Percentiles rank a stretch among this genome's conserved stretches.
Conservation (phyloP, 2,797 vertebrate genomes). For the Cephalopachus bancanus region DNA sequence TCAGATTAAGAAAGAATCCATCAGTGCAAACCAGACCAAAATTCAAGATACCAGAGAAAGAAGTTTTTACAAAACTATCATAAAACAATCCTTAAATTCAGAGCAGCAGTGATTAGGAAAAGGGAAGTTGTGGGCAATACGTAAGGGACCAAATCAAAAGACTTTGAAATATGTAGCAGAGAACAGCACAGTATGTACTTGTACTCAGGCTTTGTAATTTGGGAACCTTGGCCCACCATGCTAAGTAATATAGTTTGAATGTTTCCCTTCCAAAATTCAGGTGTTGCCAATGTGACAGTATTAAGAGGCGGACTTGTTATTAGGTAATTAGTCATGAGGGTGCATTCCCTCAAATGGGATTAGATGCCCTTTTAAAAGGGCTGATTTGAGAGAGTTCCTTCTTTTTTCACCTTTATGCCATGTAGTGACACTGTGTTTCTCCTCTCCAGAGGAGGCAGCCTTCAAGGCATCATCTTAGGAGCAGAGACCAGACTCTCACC, state of each 20-base stretch:
- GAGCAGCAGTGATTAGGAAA: background rate
- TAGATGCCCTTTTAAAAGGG: background rate
- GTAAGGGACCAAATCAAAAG: background rate
- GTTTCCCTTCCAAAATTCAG: background rate
- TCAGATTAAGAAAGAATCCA: background rate
- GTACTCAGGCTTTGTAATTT: background rate
- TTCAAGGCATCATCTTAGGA: background rate
- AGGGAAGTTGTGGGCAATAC: background rate
- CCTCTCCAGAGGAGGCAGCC: background rate
- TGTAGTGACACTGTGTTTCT: background rate
- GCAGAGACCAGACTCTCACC: background rate
- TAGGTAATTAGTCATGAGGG: background rate
- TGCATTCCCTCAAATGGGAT: background rate
- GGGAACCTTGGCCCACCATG: background rate
- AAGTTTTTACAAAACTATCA: background rate
- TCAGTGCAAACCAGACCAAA: background rate
- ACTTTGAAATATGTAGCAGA: background rate
- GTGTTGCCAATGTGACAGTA: background rate
- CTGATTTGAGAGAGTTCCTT: background rate
- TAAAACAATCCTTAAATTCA: background rate
- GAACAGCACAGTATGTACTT: too few species aligned
- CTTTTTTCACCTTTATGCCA: background rate
- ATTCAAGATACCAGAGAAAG: background rate
- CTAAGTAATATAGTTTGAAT: background rate
- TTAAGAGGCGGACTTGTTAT: background rate